Conservation (phyloP, 2,797 vertebrate genomes). For the Oophaga sylvatica region DNA sequence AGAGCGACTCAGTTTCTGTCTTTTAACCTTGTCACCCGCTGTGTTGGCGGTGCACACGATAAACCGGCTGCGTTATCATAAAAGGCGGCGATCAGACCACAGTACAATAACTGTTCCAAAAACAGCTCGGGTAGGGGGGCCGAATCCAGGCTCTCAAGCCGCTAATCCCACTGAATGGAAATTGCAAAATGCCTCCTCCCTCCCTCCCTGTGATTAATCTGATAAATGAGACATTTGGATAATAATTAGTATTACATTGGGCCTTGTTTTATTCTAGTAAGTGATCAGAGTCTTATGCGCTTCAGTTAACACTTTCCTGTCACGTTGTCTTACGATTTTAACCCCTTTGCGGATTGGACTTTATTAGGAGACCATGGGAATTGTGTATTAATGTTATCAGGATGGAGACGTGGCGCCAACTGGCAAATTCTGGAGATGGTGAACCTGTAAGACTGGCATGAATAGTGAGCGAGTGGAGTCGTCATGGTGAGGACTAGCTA, state of each 20-base stretch:
- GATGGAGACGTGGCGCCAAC: background rate
- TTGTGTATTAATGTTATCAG: background rate
- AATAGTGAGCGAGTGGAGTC: too few species aligned
- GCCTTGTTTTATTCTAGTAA: slow-evolving; percentile 13
- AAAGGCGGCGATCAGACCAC: slow-evolving; percentile 20
- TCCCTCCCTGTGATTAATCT: slow-evolving; percentile 24
- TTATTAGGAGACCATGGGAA: background rate
- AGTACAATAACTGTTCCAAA: slow-evolving; percentile 14
- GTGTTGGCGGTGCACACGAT: background rate
- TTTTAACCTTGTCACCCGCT: slow-evolving; percentile 2
- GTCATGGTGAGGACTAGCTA: too few species aligned
- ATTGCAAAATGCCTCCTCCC: slow-evolving; percentile 10
- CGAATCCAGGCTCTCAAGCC: background rate
- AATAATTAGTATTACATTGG: slow-evolving; percentile 41
- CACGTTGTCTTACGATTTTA: background rate
- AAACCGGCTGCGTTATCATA: slow-evolving; percentile 9
- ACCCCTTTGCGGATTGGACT: background rate
- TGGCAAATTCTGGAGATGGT: too few species aligned
- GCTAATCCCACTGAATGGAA: slow-evolving; percentile 49
- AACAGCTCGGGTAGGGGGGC: background rate
- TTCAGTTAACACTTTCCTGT: slow-evolving; percentile 9
- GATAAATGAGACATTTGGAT: slow-evolving; percentile 49
- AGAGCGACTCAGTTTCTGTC: background rate
- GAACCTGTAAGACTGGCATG: too few species aligned
- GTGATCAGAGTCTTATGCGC: background rate